Base-by-base conservation (phyloP, 64 coral and sea anemone species). In the Trachythela sp. region DNA sequence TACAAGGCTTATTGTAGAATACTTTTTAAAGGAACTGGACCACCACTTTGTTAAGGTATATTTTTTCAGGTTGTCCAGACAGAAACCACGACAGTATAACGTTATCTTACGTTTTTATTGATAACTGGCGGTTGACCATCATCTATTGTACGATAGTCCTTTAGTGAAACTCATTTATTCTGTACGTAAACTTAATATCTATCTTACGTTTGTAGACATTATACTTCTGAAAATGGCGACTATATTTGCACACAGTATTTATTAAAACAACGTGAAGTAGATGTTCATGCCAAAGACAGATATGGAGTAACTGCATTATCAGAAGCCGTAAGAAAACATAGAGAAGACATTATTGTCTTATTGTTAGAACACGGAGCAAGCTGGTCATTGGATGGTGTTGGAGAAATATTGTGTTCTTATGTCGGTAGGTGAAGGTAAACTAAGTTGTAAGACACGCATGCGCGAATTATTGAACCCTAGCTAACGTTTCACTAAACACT, bases 221-320 rank as follows among this genome's bases (percentile, higher is more conserved):
- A 88, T 15, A 90, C 95, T 9, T 77, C 77, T 2, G 76, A 83
- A 49, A 51, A 77, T 39, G 95, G 95, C 3, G 87, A 97, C 67
- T 52, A 91, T 0, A 58, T 86, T 22, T 97, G 95, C 43, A 83
- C 94, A 22, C 92, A 97, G 39, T 91, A 92, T 22, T 49, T 97
- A 42, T 51, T 97, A 9, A 91, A 93, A 68, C 95, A 97, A 77
- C 39, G 90, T 42, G 93, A 88, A 83, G 91, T 94, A 27, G 93
- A 97, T 60, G 88, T 94, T 67, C 93, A 97, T 42, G 90, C 93
- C 2, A 97, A 88, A 60, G 95, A 97, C 54, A 91, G 93, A 86
- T 97, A 93, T 90, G 91, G 90, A 91, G 86, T 89, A 8, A 89
- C 95, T 22, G 84, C 95, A 17, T 84, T 97, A 2, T 90, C 85